phyloP scores from a whole-genome alignment of 2,797 vertebrate genomes.

The Glossophaga mutica region DNA sequence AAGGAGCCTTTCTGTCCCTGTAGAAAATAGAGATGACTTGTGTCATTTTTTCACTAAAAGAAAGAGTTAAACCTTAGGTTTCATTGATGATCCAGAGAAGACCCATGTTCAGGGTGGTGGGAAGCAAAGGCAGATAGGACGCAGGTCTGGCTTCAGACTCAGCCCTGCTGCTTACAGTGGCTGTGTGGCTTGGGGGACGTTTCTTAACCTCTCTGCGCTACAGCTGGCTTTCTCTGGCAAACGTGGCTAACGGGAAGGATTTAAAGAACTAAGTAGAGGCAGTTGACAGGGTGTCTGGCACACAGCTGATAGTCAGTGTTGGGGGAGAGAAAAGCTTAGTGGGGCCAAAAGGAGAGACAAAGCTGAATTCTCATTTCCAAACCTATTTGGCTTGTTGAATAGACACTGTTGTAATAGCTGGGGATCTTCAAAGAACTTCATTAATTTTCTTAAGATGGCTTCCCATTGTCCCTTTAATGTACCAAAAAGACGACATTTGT shows the following conservation, averaged over 20 bases:
- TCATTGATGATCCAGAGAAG: not conserved
- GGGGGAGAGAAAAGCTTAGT: not conserved
- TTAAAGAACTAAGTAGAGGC: not conserved
- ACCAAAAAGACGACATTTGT: constrained; percentile 19
- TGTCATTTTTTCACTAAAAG: not conserved
- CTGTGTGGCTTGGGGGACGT: not conserved
- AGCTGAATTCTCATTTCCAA: not conserved
- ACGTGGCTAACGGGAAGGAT: not conserved
- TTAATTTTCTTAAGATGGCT: constrained; percentile 55
- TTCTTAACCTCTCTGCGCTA: not conserved
- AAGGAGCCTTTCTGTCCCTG: not conserved
- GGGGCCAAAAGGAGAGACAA: not conserved
- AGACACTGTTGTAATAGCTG: not conserved
- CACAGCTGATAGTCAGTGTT: not conserved
- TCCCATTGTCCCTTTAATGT: constrained; percentile 19
- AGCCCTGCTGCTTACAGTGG: not conserved
- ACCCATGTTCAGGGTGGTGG: not conserved
- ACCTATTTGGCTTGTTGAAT: not conserved
- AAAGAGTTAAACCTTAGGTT: not conserved
- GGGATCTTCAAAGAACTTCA: not conserved
- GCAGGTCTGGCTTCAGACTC: not conserved
- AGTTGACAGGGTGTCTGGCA: too few species aligned
- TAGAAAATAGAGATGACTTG: not conserved
- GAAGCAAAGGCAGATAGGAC: accelerated
- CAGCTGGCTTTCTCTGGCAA: not conserved